phyloP scores from a whole-genome alignment of 2,888 invertebrate species.

The Caenorhabditis sp. region DNA sequence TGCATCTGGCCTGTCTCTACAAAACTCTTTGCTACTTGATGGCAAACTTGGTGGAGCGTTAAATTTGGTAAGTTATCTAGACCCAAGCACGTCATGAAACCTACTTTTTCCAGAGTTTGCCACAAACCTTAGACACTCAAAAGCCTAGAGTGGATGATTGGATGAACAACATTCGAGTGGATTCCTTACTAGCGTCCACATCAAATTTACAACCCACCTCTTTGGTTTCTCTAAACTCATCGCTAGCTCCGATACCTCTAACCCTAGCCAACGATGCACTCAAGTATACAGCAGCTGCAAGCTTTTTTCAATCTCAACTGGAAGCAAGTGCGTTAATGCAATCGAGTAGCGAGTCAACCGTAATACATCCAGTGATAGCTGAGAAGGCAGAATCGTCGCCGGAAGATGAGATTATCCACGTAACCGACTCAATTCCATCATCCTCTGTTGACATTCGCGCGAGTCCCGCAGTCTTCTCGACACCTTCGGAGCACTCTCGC shows the following conservation, averaged over 20 bases:
- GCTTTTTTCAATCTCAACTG: background rate
- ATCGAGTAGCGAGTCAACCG: background rate
- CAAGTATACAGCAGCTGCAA: background rate
- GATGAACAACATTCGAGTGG: conserved; percentile 44
- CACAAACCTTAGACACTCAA: conserved; percentile 9
- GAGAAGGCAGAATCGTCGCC: background rate
- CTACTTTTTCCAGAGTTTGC: conserved; percentile 10
- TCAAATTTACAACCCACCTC: background rate
- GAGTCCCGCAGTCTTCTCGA: background rate
- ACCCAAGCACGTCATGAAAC: too few species aligned
- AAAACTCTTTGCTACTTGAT: conserved; percentile 14
- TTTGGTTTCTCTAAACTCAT: background rate
- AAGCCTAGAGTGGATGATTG: conserved; percentile 24
- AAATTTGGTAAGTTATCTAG: conserved; percentile 22
- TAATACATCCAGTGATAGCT: background rate
- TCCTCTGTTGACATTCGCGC: background rate
- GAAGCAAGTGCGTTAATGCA: background rate
- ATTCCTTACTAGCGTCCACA: background rate
- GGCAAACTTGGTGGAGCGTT: conserved; percentile 7
- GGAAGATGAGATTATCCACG: background rate
- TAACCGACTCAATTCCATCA: background rate
- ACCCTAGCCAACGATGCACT: background rate
- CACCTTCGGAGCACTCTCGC: background rate
- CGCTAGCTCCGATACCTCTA: background rate
- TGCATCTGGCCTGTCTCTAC: background rate